Percentiles rank a stretch among this genome's conserved stretches.
These are phyloP conservation scores for Argyrosomus regius DNA, from an alignment of 2,797 vertebrate genomes.

Conservation along the genomic window DNA sequence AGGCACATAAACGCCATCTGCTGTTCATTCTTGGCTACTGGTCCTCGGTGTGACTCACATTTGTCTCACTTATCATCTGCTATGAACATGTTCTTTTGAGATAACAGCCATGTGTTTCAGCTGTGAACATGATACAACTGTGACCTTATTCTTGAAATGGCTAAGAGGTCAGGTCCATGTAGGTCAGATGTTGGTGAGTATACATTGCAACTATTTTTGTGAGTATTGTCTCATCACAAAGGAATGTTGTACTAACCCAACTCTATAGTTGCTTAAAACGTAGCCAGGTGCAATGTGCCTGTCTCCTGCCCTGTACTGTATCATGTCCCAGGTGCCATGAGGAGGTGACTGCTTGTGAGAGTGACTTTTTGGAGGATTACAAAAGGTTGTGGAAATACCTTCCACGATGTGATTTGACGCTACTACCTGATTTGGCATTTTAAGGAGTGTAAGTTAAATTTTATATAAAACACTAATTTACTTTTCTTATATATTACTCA, in stretches of 20 bases:
- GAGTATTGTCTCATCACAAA: constrained; percentile 22
- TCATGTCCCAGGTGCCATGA: background rate
- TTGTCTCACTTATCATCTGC: constrained; percentile 52
- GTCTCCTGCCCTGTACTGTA: background rate
- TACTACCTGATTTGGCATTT: background rate
- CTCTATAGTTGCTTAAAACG: background rate
- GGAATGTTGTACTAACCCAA: constrained; percentile 16
- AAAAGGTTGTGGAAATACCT: constrained; percentile 29
- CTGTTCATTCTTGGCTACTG: constrained; percentile 39
- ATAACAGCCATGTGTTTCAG: constrained; percentile 49
- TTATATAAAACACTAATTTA: background rate
- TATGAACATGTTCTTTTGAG: constrained; percentile 53
- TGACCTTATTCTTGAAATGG: constrained; percentile 60
- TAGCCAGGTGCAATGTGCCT: background rate
- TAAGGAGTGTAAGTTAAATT: background rate
- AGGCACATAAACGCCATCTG: constrained; percentile 44
- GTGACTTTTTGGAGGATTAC: background rate
- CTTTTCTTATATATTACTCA: background rate
- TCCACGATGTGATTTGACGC: background rate
- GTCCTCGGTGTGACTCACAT: constrained; percentile 13
- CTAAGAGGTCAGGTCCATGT: constrained; percentile 39
- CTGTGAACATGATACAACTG: constrained; percentile 65
- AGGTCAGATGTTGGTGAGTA: constrained; percentile 19
- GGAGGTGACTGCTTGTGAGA: background rate
- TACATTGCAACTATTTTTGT: constrained; percentile 18